phyloP scores from a whole-genome alignment of 2,797 vertebrate species.

The Urocyon cinereoargenteus region DNA sequence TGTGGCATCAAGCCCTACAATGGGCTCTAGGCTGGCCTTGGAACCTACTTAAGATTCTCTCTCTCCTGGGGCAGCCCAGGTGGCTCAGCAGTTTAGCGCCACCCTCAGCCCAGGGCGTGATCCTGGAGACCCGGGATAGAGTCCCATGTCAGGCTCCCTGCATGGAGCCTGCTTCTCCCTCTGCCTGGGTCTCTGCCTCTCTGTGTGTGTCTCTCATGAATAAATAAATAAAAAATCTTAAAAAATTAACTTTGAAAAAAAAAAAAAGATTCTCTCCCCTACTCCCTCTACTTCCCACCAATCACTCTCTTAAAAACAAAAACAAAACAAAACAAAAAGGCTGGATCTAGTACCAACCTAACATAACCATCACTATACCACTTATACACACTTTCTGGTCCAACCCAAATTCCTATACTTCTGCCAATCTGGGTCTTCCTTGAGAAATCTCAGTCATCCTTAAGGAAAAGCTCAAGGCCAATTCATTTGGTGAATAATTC shows the following conservation, averaged over 20 bases:
- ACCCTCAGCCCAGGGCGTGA: no score
- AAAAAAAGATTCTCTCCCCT: not conserved
- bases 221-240: no score
- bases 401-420: not conserved
- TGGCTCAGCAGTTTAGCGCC: no score
- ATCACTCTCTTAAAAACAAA: not conserved
- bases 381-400: not conserved
- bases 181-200: no score
- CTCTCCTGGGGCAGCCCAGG: not conserved
- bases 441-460: conserved; percentile 30
- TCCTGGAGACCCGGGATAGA: no score
- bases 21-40: not conserved
- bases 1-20: not conserved
- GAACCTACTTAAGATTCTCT: not conserved
- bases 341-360: not conserved
- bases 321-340: not conserved
- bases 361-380: not conserved
- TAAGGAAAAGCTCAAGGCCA: not conserved
- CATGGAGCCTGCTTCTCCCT: no score
- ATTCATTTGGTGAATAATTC: not conserved
- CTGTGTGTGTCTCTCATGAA: no score
- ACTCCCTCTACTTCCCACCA: not conserved
- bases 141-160: no score
- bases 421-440: not conserved
- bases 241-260: no score